Percentiles rank a stretch among this genome's conserved stretches.
Conservation (phyloP, 1,140 invertebrate genomes). For the Tetragnatha versicolor region DNA sequence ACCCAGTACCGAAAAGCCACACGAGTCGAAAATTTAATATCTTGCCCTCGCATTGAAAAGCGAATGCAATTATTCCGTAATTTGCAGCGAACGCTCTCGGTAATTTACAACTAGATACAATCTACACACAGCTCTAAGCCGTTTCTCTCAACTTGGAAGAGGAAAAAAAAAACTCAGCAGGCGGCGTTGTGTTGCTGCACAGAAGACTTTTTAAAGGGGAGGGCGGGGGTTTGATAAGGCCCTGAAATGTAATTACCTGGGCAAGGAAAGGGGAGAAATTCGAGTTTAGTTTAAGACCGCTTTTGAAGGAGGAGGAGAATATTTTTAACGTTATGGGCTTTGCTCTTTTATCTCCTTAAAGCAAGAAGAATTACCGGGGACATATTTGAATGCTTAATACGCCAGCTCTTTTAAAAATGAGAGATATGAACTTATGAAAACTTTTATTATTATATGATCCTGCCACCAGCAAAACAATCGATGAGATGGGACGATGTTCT, state of each 20-base stretch:
- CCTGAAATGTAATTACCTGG: conserved; percentile 21
- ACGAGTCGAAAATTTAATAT: conserved; percentile 35
- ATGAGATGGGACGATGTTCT: too few relatives aligned
- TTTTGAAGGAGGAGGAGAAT: conserved; percentile 1
- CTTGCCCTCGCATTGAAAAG: conserved; percentile 16
- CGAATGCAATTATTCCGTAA: conserved; percentile 30
- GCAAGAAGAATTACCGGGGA: conserved; percentile 3
- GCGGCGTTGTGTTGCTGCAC: too few relatives aligned
- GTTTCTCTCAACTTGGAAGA: not conserved
- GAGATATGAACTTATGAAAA: too few relatives aligned
- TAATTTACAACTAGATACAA: conserved; percentile 30
- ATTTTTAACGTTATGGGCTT: conserved; percentile 14
- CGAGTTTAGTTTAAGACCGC: conserved; percentile 19
- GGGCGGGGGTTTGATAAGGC: not conserved
- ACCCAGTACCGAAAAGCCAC: too few relatives aligned
- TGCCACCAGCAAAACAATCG: too few relatives aligned
- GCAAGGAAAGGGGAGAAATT: conserved; percentile 9
- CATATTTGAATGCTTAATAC: too few relatives aligned
- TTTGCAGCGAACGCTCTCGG: conserved; percentile 1
- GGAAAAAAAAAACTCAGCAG: not conserved
- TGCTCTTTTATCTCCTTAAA: conserved; percentile 13
- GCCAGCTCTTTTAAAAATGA: too few relatives aligned
- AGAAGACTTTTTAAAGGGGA: not conserved
- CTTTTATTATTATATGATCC: too few relatives aligned
- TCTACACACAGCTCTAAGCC: conserved; percentile 17